Percentiles rank a stretch among this genome's conserved stretches.
Conservation (phyloP, 2,888 invertebrate species). For the Zelleria hepariella region DNA sequence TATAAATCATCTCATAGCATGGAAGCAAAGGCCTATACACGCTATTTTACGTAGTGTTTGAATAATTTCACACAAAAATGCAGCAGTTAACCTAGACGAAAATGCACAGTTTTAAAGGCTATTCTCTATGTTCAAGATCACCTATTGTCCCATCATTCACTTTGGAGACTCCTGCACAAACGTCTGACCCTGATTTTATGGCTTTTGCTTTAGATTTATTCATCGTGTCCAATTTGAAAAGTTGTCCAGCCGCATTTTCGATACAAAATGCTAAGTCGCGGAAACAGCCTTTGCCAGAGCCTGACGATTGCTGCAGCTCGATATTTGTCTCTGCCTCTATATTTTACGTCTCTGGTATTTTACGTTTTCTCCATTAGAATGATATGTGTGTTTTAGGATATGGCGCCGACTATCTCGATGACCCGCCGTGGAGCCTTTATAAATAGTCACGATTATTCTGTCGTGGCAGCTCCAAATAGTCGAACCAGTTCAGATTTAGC, state of each 20-base stretch:
- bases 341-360: background rate
- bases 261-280: background rate
- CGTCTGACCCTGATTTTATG: background rate
- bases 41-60: too few species aligned
- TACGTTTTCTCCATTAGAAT: background rate
- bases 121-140: background rate
- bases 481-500: background rate
- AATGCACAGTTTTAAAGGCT: background rate
- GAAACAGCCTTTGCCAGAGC: background rate
- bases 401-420: background rate
- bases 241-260: background rate
- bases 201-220: background rate
- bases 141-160: background rate
- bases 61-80: background rate
- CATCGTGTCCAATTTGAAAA: background rate
- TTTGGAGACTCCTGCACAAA: background rate
- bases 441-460: background rate
- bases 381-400: background rate
- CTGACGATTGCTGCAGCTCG: too few species aligned
- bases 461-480: background rate
- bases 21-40: too few species aligned
- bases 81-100: background rate
- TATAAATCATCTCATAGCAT: too few species aligned
- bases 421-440: background rate
- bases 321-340: too few species aligned